phyloP scores from a whole-genome alignment of 2,888 invertebrate genomes.

The Venustoraphidia nigricollis region DNA sequence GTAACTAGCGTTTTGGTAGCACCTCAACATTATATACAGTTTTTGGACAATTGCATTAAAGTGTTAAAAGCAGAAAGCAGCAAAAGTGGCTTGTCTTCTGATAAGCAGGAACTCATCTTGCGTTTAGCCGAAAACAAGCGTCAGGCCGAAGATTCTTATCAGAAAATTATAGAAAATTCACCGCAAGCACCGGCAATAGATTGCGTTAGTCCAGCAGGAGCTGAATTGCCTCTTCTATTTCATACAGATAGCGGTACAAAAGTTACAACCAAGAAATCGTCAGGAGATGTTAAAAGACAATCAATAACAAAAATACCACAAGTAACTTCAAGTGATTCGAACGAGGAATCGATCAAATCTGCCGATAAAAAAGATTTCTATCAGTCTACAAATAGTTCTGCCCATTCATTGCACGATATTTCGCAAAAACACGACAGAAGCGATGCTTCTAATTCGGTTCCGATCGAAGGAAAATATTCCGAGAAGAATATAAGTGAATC shows the following conservation, averaged over 20 bases:
- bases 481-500: constrained; percentile 33
- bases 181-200: not conserved
- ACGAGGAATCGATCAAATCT: too few species aligned
- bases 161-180: constrained; percentile 5
- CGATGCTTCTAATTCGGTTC: constrained; percentile 30
- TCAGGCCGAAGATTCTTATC: constrained; percentile 31
- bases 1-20: constrained; percentile 61
- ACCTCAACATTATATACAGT: constrained; percentile 54
- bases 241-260: too few species aligned
- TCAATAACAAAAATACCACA: too few species aligned
- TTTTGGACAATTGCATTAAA: constrained; percentile 53
- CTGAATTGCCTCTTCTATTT: too few species aligned
- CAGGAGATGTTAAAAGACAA: too few species aligned
- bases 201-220: not conserved
- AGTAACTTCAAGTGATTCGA: too few species aligned
- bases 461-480: constrained; percentile 24
- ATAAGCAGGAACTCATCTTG: constrained; percentile 46
- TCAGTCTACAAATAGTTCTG: too few species aligned
- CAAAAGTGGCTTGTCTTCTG: constrained; percentile 31
- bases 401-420: constrained; percentile 1
- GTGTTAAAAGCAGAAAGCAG: constrained; percentile 24
- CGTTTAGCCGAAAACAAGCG: constrained; percentile 49
- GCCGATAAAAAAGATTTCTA: too few species aligned
- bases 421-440: constrained; percentile 28
- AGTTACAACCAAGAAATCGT: too few species aligned